A percentile compares a stretch with the other conserved stretches of the same genome.
Conservation (phyloP, 2,113 vertebrate species). For the Talpa occidentalis region DNA sequence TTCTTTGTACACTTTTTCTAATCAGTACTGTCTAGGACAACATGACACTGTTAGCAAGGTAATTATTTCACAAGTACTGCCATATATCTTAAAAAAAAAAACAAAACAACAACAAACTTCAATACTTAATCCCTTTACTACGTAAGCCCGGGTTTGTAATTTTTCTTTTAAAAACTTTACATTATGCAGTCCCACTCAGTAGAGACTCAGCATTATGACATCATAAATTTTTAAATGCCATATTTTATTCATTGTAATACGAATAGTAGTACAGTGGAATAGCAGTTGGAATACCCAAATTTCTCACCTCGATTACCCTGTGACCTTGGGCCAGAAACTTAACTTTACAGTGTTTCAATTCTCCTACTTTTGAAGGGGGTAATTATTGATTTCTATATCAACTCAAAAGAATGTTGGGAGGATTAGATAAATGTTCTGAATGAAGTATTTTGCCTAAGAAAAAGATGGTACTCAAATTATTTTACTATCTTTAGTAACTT, state of each 20-base stretch:
- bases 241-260: conserved; percentile 61
- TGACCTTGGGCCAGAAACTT: neutral
- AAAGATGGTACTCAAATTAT: conserved; percentile 30
- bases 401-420: conserved; percentile 30
- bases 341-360: neutral
- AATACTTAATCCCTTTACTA: conserved; percentile 59
- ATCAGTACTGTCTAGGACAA: conserved; percentile 74
- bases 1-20: conserved; percentile 66
- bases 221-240: conserved; percentile 48
- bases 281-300: conserved; percentile 12
- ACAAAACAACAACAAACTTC: conserved; percentile 63
- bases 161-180: conserved; percentile 63
- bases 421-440: neutral
- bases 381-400: conserved; percentile 28
- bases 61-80: conserved; percentile 74
- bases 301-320: neutral
- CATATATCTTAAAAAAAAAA: conserved; percentile 70
- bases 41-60: conserved; percentile 75
- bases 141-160: conserved; percentile 60
- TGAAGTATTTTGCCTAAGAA: conserved; percentile 3
- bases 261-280: neutral
- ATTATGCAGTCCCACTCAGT: conserved; percentile 35
- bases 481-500: neutral
- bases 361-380: conserved; percentile 5
- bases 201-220: conserved; percentile 41